Evolutionary conservation across 2,113 vertebrate genomes (phyloP), one percentile per base, ranked within the genome.

Genomic region (Vidua macroura): DNA sequence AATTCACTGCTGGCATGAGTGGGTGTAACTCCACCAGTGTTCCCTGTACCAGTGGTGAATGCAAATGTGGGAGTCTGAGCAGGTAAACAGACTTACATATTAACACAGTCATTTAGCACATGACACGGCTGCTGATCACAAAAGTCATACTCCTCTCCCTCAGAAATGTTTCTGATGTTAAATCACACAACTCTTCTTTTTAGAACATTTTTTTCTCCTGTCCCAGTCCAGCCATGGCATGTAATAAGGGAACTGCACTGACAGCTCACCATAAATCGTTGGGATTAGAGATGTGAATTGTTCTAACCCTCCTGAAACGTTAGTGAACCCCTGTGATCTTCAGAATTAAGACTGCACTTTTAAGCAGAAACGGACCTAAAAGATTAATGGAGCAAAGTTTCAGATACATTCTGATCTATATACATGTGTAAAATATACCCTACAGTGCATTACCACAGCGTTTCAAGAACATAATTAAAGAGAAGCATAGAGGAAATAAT

Each of bases 1-100:
- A 90, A 85, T 73, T 66, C 82, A 66, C 68, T 88, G 90, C 92
- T 83, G 75, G 75, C 68, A 88, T 0, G 18, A 88, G 92, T 88
- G 87, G 92, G 90, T 58, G 87, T 55, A 90, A 67, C 52, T 93
- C 87, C 79, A 75, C 35, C 4, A 7, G 55, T 62, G 55, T 15
- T 49, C 77, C 39, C 67, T 67, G 21, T 33, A 58, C 53, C 70
- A 53, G 27, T 67, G 82, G 84, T 62, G 75, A 94, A 79, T 17
- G 35, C 82, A 91, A n/a, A 78, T n/a, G 94, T 91, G 72, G 91
- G 93, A 93, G 92, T 72, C 59, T n/a, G 80, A 81, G 85, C 90
- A 92, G 95, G 96, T 95, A 94, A 96, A 96, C 90, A 95, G 87
- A 46, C 85, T 88, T 11, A 21, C 30, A 31, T 52, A 69, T 44